Conservation (phyloP, 2,888 invertebrate genomes). For the Morpho deidamia region DNA sequence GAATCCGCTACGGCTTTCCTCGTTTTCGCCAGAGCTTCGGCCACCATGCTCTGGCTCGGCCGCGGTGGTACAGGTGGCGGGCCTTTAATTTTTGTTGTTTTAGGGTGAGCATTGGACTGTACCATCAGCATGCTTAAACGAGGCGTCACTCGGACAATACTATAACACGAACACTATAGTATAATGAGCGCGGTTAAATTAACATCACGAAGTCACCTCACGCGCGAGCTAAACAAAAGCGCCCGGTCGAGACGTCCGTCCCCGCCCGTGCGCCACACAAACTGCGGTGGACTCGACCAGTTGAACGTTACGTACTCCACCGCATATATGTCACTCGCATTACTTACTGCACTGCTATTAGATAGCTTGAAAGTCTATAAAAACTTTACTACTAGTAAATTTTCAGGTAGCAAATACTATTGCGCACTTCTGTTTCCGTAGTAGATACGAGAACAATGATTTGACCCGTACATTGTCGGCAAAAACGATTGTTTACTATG, state of each 20-base stretch:
- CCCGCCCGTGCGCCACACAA: conserved; percentile 55
- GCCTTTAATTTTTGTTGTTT: conserved; percentile 73
- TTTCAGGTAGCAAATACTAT: not conserved
- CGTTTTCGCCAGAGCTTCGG: conserved; percentile 84
- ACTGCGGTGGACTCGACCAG: conserved; percentile 36
- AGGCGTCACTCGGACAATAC: conserved; percentile 69
- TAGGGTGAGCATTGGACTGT: conserved; percentile 77
- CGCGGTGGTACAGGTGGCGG: conserved; percentile 90
- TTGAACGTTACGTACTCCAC: conserved; percentile 24
- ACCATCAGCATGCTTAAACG: conserved; percentile 72
- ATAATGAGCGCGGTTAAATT: conserved; percentile 65
- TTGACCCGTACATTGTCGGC: conserved; percentile 45
- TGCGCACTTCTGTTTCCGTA: conserved; percentile 4
- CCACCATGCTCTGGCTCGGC: conserved; percentile 85
- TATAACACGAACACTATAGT: conserved; percentile 70
- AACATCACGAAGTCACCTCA: conserved; percentile 48
- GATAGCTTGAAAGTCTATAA: not conserved
- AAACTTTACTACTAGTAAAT: too few species aligned
- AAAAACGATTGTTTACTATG: conserved; percentile 54
- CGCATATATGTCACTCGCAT: conserved; percentile 13
- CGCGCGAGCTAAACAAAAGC: conserved; percentile 44
- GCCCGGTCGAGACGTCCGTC: conserved; percentile 48
- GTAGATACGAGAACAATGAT: conserved; percentile 16
- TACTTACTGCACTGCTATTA: conserved; percentile 4
- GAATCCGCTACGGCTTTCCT: conserved; percentile 75